phyloP scores from a whole-genome alignment of 2,113 vertebrate genomes.

The Tragelaphus imberbis region DNA sequence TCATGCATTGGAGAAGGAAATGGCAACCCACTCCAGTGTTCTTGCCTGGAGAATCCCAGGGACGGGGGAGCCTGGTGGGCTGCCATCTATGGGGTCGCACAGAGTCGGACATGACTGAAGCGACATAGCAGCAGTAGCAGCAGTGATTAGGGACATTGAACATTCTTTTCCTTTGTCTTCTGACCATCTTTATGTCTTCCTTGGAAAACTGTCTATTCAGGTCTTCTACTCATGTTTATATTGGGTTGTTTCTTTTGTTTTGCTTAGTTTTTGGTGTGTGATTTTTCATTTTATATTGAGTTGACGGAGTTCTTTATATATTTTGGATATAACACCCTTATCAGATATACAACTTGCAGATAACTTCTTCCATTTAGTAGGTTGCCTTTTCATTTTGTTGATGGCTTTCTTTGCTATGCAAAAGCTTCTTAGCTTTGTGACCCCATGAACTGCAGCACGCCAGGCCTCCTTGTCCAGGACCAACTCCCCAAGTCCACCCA shows the following conservation, averaged over 20 bases:
- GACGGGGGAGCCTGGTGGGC: too few species aligned
- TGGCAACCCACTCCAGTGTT: too few species aligned
- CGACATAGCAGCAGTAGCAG: too few species aligned
- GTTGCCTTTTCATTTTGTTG: neutral
- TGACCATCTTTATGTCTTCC: neutral
- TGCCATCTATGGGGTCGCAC: too few species aligned
- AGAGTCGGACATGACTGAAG: too few species aligned
- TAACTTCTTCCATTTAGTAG: neutral
- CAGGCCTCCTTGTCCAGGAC: neutral
- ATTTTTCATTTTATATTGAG: neutral
- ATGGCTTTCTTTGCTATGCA: neutral
- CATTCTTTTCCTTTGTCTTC: neutral
- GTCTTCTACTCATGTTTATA: neutral
- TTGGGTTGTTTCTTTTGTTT: neutral
- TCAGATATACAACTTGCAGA: neutral
- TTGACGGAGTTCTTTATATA: neutral
- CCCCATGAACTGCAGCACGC: neutral
- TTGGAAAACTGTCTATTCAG: neutral
- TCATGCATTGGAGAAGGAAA: too few species aligned
- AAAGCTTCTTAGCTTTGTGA: neutral
- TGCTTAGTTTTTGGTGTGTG: neutral
- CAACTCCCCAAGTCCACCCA: neutral
- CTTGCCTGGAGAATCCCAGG: too few species aligned
- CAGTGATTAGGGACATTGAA: neutral
- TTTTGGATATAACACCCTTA: neutral